Conservation (phyloP, 2,113 vertebrate genomes). For the Chamaea fasciata region DNA sequence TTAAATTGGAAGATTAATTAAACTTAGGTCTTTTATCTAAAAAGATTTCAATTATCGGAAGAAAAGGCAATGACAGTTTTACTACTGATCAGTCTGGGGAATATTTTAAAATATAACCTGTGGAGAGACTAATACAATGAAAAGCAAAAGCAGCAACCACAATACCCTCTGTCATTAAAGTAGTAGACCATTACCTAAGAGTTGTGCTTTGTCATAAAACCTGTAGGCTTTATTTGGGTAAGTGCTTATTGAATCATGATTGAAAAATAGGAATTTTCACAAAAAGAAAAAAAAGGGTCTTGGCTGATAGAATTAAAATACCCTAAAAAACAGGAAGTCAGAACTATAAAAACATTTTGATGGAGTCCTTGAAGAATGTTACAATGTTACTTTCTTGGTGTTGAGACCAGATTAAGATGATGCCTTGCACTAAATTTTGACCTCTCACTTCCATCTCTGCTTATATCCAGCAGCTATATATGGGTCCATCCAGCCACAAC, state of each 20-base stretch:
- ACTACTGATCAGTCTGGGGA: background rate
- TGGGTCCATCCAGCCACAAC: background rate
- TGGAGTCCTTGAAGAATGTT: background rate
- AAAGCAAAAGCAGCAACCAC: background rate
- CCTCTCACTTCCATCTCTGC: background rate
- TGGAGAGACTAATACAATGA: background rate
- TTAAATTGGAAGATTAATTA: conserved; percentile 2
- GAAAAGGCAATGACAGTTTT: background rate
- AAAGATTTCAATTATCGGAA: background rate
- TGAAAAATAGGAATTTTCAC: background rate
- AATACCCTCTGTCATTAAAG: background rate
- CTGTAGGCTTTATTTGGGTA: background rate
- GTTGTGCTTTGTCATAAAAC: background rate
- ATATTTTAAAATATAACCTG: background rate
- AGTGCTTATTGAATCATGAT: background rate
- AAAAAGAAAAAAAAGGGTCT: background rate
- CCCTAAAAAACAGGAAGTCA: background rate
- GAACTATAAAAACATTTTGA: background rate
- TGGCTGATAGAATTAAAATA: background rate
- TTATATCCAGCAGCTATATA: background rate
- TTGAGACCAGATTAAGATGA: background rate
- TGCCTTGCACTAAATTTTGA: background rate
- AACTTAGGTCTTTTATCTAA: background rate
- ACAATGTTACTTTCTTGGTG: background rate
- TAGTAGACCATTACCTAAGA: background rate